phyloP scores from a whole-genome alignment of 2,113 vertebrate species.

The Thunnus maccoyii region DNA sequence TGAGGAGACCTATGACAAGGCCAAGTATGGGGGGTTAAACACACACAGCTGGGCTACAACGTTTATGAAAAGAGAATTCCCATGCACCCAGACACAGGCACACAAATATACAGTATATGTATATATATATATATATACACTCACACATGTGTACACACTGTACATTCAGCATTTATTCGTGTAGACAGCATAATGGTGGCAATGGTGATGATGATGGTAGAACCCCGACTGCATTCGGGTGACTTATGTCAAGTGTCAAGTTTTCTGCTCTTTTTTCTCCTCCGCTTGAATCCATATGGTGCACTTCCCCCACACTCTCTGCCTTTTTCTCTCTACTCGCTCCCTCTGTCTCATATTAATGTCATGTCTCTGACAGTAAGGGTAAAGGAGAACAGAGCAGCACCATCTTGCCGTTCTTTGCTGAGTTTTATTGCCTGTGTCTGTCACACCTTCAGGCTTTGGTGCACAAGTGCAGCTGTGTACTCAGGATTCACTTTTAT shows the following conservation, averaged over 20 bases:
- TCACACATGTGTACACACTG: constrained; percentile 1
- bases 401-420: constrained; percentile 52
- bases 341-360: constrained; percentile 60
- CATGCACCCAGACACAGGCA: background rate
- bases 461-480: constrained; percentile 68
- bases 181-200: constrained; percentile 33
- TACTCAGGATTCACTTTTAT: constrained; percentile 66
- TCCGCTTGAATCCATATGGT: constrained; percentile 48
- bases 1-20: constrained; percentile 60
- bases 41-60: constrained; percentile 39
- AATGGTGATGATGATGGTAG: constrained; percentile 31
- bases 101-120: background rate
- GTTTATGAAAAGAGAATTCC: constrained; percentile 1
- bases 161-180: constrained; percentile 37
- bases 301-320: constrained; percentile 44
- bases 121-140: background rate
- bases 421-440: constrained; percentile 72
- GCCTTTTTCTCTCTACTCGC: background rate
- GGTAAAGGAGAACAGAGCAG: constrained; percentile 27
- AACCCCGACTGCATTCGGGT: constrained; percentile 50
- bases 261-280: constrained; percentile 21
- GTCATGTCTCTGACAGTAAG: constrained; percentile 61
- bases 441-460: constrained; percentile 77
- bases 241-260: constrained; percentile 72
- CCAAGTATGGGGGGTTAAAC: constrained; percentile 66